phyloP scores from a whole-genome alignment of 2,113 vertebrate species.

The Columba livia region DNA sequence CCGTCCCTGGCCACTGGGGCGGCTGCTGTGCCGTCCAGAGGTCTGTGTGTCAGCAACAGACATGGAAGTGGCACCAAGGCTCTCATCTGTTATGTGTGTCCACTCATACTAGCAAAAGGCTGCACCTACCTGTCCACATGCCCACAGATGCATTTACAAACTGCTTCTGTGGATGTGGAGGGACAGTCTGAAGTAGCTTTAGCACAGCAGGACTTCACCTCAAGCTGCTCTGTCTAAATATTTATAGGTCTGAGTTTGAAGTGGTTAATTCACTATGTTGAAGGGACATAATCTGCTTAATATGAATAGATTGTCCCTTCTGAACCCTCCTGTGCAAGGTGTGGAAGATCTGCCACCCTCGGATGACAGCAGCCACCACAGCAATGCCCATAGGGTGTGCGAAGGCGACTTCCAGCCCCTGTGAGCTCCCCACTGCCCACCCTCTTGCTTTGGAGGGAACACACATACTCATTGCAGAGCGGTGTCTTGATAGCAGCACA shows the following conservation, averaged over 20 bases:
- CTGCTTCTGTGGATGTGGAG: not conserved
- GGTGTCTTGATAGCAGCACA: not conserved
- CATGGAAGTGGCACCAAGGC: not conserved
- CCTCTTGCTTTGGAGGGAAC: not conserved
- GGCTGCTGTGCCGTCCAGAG: not conserved
- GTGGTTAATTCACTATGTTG: not conserved
- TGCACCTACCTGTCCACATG: not conserved
- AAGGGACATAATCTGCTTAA: not conserved
- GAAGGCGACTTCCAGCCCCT: not conserved
- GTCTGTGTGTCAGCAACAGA: not conserved
- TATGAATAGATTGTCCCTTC: not conserved
- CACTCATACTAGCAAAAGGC: not conserved
- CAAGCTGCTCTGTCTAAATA: not conserved
- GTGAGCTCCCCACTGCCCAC: not conserved
- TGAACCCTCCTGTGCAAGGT: not conserved
- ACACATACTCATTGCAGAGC: fast-evolving
- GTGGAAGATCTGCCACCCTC: not conserved
- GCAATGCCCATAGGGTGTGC: not conserved
- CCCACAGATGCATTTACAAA: not conserved
- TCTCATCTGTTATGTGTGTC: fast-evolving
- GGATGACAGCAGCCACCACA: not conserved
- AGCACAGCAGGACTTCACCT: not conserved
- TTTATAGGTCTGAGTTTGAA: not conserved
- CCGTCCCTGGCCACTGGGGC: not conserved
- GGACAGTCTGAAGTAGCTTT: not conserved